Base-by-base conservation (phyloP, 2,797 vertebrate genomes). In the Amazona ochrocephala region DNA sequence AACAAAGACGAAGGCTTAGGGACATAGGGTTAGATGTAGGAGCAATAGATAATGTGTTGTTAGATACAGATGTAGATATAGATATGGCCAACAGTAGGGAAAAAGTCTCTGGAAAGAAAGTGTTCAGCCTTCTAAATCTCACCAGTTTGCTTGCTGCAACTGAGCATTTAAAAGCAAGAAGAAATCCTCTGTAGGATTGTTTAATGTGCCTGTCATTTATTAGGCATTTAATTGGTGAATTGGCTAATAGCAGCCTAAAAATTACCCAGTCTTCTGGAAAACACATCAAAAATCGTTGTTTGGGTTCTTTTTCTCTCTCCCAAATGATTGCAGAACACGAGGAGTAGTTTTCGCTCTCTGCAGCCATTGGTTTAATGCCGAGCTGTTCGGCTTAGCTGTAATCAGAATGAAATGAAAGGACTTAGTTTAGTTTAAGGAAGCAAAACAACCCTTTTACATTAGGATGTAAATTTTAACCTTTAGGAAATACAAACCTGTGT, bases 211-310 rank as follows among this genome's bases (percentile, higher is more conserved):
- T 89, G 53, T 56, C 15, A 2, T 74, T 93, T 91, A 45, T 83
- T 85, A 39, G 41, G 58, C 47, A 3, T 93, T 94, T 92, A 74
- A 85, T 50, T 87, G 61, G 32, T 48, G 45, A 64, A 71, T 74
- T 91, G 68, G 53, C 73, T 83, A 54, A 54, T 83, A 66, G 51
- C 32, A 87, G 48, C 64, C 72, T 83, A 50, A 77, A 93, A 87
- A 74, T 71, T 41, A n/a, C 41, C 64, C 48, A 56, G 16, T 51
- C 87, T 92, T 87, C 73, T 90, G 70, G 76, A 87, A 96, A 89
- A 77, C 3, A 72, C n/a, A 74, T 87, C 34, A 39, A 39, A 84
- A 95, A 73, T 56, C 21, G 3, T 73, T 44, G 5, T 47, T 24
- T 68, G 51, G 23, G 56, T 79, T 76, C 47, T 6, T 11, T 68